Evolutionary conservation across 2,113 vertebrate genomes (phyloP), one percentile per base, ranked within the genome.

Genomic region (Dicentrarchus labrax): DNA sequence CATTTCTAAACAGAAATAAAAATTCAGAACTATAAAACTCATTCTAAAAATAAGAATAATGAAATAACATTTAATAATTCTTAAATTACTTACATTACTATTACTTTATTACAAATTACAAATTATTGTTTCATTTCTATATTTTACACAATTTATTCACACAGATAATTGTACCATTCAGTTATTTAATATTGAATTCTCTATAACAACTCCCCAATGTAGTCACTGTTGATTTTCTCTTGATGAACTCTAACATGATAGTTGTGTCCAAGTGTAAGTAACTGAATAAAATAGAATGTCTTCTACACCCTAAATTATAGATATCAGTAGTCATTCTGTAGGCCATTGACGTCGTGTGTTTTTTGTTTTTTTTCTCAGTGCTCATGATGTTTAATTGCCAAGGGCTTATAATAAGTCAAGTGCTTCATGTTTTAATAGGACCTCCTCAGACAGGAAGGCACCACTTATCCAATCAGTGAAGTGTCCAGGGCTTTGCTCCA

Each of bases 381-480:
- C 57, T 54, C 60, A 51, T 50, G 41, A 45, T 22, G 15, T 59
- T 78, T 74, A 51, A 83, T 82, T 54, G 12, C 56, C 17, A 39
- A 50, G 60, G 8, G 64, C 60, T 51, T 78, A 30, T 68, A 72
- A 65, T 54, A 66, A 59, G 38, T 74, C 22, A 56, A 84, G 69
- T 56, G 38, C 43, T 17, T 71, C 45, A 12, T 64, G 60, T 84
- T 80, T 86, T 76, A 68, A 85, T 86, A 75, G 56, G 64, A 60
- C 39, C 68, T 78, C 78, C 76, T 91, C 53, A 89, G 76, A 87
- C 66, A 39, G 41, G 64, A 80, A 71, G 57, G 62, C 65, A 13
- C 16, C 73, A 73, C 80, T 93, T 82, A 84, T 72, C 77, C 80
- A 92, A 88, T 90, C 91, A 90, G 83, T 50, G 47, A 80, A 43